phyloP scores from a whole-genome alignment of 2,888 invertebrate genomes.

The Conistra vaccinii region DNA sequence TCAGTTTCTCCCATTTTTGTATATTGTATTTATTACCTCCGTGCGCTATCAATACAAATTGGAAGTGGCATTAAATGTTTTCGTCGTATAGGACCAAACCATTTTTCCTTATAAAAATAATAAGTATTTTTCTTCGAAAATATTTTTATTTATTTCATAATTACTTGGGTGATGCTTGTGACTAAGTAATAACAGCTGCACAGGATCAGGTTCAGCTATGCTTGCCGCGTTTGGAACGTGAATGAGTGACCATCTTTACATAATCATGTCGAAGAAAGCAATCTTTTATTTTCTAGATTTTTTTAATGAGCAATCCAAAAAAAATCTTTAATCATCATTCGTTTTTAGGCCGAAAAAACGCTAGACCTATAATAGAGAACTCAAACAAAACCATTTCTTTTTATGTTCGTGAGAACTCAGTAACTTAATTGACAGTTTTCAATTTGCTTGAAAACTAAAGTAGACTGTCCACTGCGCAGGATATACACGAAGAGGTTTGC shows the following conservation, averaged over 20 bases:
- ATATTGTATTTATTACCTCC: background rate
- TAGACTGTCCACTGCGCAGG: background rate
- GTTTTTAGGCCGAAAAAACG: background rate
- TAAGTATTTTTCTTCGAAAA: background rate
- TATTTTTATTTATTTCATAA: background rate
- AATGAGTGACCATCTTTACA: background rate
- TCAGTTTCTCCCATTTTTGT: background rate
- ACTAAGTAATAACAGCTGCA: too few species aligned
- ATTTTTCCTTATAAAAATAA: background rate
- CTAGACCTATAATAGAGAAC: constrained; percentile 9
- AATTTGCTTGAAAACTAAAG: constrained; percentile 43
- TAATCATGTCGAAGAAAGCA: background rate
- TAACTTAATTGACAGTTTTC: constrained; percentile 42
- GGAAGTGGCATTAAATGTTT: background rate
- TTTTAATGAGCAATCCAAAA: background rate
- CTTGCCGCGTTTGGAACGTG: too few species aligned
- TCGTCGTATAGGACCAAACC: background rate
- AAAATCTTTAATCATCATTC: background rate
- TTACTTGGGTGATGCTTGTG: too few species aligned
- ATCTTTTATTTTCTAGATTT: background rate
- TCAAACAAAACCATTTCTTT: constrained; percentile 20
- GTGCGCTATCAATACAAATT: background rate
- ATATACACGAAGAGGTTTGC: background rate
- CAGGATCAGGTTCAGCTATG: too few species aligned
- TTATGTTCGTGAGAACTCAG: constrained; percentile 36